A percentile compares a stretch with the other conserved stretches of the same genome.
Conservation (phyloP, 2,797 vertebrate species). For the Hoplostethus atlanticus region DNA sequence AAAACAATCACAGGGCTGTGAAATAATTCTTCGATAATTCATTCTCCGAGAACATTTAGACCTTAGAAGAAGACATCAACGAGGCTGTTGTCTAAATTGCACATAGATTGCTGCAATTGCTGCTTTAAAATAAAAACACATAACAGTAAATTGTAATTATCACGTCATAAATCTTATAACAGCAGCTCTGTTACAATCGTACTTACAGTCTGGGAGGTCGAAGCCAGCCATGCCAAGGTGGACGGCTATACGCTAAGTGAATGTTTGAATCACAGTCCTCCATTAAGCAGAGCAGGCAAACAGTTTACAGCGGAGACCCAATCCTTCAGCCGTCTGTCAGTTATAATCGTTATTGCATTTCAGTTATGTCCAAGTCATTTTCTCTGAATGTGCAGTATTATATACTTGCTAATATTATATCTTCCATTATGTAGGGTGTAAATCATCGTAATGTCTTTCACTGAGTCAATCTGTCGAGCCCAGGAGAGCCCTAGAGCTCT, state of each 20-base stretch:
- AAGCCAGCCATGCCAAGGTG: too few species aligned
- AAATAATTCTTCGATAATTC: too few species aligned
- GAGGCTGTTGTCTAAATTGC: too few species aligned
- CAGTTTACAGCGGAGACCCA: neutral
- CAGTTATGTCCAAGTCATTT: slow-evolving; percentile 46
- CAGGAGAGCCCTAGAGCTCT: slow-evolving; percentile 44
- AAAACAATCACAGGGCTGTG: too few species aligned
- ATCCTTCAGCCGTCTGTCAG: slow-evolving; percentile 32
- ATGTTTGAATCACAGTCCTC: slow-evolving; percentile 8
- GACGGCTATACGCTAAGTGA: neutral
- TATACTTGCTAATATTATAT: slow-evolving; percentile 42
- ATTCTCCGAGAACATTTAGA: too few species aligned
- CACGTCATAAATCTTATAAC: neutral
- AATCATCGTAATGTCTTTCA: slow-evolving; percentile 59
- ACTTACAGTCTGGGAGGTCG: too few species aligned
- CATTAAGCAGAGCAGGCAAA: slow-evolving; percentile 11
- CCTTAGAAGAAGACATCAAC: too few species aligned
- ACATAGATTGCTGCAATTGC: too few species aligned
- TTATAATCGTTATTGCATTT: slow-evolving; percentile 33
- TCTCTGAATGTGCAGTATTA: slow-evolving; percentile 33
- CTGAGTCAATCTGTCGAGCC: slow-evolving; percentile 52
- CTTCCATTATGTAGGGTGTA: slow-evolving; percentile 42
- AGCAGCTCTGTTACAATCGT: neutral
- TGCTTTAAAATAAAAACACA: too few species aligned
- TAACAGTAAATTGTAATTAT: too few species aligned